Evolutionary conservation across 2,797 vertebrate genomes (phyloP).

Genomic region (Strix occidentalis): DNA sequence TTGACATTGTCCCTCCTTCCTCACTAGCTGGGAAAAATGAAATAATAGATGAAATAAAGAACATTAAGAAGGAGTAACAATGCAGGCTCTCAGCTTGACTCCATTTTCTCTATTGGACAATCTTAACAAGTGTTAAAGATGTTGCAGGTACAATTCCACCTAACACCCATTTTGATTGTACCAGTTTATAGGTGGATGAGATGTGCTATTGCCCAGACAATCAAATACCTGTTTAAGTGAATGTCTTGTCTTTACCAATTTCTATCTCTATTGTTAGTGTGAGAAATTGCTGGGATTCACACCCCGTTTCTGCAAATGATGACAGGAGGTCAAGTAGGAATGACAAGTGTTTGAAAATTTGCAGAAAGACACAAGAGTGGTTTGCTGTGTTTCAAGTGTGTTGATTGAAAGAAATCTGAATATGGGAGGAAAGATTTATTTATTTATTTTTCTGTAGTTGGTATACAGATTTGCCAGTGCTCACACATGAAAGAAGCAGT

Average conservation of each 20-base stretch:
- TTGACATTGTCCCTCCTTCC: not conserved
- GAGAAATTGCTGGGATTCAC: not conserved
- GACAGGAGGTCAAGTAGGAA: not conserved
- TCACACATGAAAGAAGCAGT: not conserved
- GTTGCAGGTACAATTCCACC: not conserved
- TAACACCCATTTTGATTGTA: not conserved
- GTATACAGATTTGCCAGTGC: not conserved
- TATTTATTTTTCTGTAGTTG: not conserved
- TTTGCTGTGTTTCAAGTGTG: not conserved
- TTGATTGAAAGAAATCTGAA: not conserved
- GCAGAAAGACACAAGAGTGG: not conserved
- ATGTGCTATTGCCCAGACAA: not conserved
- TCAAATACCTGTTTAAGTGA: not conserved
- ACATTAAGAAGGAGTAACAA: not conserved
- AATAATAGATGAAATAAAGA: not conserved
- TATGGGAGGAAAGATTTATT: not conserved
- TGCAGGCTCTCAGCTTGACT: not conserved
- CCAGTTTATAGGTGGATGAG: not conserved
- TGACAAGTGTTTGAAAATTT: not conserved
- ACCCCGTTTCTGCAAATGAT: not conserved
- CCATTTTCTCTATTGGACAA: not conserved
- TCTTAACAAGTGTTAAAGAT: not conserved
- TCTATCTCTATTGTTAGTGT: not conserved
- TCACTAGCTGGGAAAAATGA: not conserved
- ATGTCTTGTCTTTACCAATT: not conserved